Base-by-base conservation (phyloP, 2,113 vertebrate species). In the Muscicapa adusta region DNA sequence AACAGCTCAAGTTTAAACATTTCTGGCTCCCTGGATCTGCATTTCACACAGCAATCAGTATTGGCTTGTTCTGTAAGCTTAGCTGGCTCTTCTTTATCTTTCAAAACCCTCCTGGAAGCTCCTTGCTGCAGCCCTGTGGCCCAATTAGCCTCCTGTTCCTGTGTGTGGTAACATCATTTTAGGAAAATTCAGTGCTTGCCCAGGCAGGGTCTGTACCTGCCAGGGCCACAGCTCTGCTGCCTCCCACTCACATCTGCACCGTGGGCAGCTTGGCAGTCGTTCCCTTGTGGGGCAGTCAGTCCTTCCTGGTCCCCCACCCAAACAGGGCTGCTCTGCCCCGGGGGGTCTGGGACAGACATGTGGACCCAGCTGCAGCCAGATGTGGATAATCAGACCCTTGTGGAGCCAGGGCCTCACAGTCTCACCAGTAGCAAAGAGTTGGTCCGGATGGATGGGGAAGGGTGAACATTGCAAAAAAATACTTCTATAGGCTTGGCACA, bases 31-130 rank as follows among this genome's bases (percentile, higher is more conserved):
- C 74, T 90, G 54, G 88, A 57, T 93, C 87, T 93, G 87, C 80
- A 72, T 97, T 97, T 95, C 95, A 93, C 66, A 80, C 56, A 93
- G 80, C 67, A 70, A 90, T 95, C 75, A 91, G 66, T 71, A 89
- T n/a, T 40, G 76, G 82, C 82, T 82, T 93, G 88, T 91, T 95
- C 70, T 97, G 38, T 26, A 42, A 54, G 63, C 68, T 84, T 94
- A 94, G 63, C 78, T 94, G 80, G 70, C 79, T 97, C 91, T 91
- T 85, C 78, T 94, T 95, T 57, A 84, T 88, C 88, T 96, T 92
- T 89, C n/a, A 58, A 94, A 74, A n/a, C 48, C 54, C 7, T 83
- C 23, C 31, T 88, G 65, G 34, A 81, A 90, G 40, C 22, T 87
- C 31, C 74, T 90, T 88, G 53, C 29, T 34, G 29, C 65, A 79